Evolutionary conservation across 2,113 vertebrate species (phyloP).

Genomic region (Triplophysa rosa): DNA sequence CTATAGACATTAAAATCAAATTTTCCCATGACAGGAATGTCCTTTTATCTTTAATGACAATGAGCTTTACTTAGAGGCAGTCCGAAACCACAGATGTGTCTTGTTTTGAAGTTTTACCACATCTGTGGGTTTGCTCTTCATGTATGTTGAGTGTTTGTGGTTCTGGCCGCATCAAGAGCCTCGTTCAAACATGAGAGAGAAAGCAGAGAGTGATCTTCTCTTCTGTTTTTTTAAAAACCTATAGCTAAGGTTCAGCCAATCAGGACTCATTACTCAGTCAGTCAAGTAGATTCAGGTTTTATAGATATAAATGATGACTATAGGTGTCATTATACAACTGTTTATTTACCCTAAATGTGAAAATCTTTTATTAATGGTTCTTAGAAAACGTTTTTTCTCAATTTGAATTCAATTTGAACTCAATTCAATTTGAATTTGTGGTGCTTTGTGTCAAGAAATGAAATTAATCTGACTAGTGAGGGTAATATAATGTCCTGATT

Average conservation of each 20-base stretch:
- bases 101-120: constrained; percentile 34
- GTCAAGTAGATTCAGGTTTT: neutral
- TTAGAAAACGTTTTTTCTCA: too few relatives aligned
- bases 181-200: constrained; percentile 19
- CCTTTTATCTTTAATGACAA: constrained; percentile 30
- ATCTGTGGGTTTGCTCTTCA: constrained; percentile 31
- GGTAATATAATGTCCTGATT: too few relatives aligned
- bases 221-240: neutral
- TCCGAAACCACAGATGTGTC: constrained; percentile 26
- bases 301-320: neutral
- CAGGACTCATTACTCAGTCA: neutral
- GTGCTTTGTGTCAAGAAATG: too few relatives aligned
- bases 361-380: too few relatives aligned
- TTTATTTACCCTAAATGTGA: neutral
- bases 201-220: neutral
- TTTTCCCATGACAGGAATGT: neutral
- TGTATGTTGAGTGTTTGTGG: constrained; percentile 32
- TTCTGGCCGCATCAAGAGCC: constrained; percentile 14
- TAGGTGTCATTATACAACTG: neutral
- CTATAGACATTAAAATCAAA: neutral
- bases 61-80: constrained; percentile 36
- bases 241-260: neutral
- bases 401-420: too few relatives aligned
- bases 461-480: too few relatives aligned
- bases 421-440: too few relatives aligned